These are phyloP conservation scores for Acleris emargana DNA, from an alignment of 2,888 invertebrate genomes.

Conservation along the genomic window DNA sequence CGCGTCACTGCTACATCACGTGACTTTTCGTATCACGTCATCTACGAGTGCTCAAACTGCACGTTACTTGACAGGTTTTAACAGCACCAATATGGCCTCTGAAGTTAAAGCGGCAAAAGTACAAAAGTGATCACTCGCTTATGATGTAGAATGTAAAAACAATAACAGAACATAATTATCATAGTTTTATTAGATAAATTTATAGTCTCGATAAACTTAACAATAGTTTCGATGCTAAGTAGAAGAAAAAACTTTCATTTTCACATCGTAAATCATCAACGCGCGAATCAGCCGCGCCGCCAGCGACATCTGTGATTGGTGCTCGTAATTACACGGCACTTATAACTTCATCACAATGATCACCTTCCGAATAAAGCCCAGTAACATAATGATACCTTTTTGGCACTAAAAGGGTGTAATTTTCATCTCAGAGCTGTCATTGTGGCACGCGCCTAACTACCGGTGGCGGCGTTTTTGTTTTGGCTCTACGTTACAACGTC, in stretches of 20 bases:
- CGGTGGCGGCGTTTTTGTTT: conserved; percentile 63
- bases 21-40: too few species aligned
- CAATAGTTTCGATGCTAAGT: not conserved
- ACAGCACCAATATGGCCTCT: too few species aligned
- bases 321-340: conserved; percentile 59
- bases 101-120: too few species aligned
- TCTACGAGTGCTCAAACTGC: too few species aligned
- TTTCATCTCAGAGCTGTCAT: conserved; percentile 53
- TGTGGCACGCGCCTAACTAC: conserved; percentile 58
- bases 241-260: too few species aligned
- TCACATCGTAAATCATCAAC: conserved; percentile 1
- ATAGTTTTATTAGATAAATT: too few species aligned
- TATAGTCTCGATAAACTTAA: not conserved
- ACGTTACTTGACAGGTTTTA: too few species aligned
- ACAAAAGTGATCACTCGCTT: too few species aligned
- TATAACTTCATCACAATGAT: conserved; percentile 63
- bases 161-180: too few species aligned
- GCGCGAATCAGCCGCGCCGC: conserved; percentile 60
- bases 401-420: conserved; percentile 57
- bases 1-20: too few species aligned
- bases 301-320: conserved; percentile 63
- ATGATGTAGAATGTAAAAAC: too few species aligned
- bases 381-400: conserved; percentile 65
- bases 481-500: conserved; percentile 65
- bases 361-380: conserved; percentile 56